Percentiles rank a stretch among this genome's conserved stretches.
Evolutionary conservation across 2,888 invertebrate species (phyloP).

Genomic region (Agapostemon virescens): DNA sequence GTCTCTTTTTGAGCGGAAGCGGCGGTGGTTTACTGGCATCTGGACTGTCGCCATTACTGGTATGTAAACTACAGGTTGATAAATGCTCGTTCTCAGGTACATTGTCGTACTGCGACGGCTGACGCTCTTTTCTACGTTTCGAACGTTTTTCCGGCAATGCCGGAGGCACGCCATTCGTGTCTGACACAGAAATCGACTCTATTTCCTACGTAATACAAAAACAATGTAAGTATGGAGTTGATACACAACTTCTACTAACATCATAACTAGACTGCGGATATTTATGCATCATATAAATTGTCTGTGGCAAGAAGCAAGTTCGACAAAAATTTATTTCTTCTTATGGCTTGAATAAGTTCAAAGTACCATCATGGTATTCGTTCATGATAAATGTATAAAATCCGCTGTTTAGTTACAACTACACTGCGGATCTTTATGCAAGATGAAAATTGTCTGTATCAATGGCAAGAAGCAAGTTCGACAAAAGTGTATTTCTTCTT

Average conservation of each 20-base stretch:
- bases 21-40: constrained; percentile 91
- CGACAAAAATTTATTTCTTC: neutral
- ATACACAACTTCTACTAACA: neutral
- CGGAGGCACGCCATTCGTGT: constrained; percentile 80
- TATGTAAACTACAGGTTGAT: constrained; percentile 78
- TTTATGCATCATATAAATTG: neutral
- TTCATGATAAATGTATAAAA: too few species aligned
- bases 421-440: too few species aligned
- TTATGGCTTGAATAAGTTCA: neutral
- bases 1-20: constrained; percentile 94
- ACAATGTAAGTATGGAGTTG: neutral
- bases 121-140: constrained; percentile 82
- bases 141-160: constrained; percentile 85
- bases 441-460: too few species aligned
- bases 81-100: constrained; percentile 83
- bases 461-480: too few species aligned
- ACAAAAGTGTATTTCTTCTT: too few species aligned
- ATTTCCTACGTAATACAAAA: constrained; percentile 69
- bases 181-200: constrained; percentile 70
- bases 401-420: too few species aligned
- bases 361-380: neutral
- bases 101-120: constrained; percentile 88
- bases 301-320: neutral
- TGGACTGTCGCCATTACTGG: constrained; percentile 78
- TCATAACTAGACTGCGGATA: neutral